Conservation (phyloP, 2,797 vertebrate species). For the Bucorvus abyssinicus region DNA sequence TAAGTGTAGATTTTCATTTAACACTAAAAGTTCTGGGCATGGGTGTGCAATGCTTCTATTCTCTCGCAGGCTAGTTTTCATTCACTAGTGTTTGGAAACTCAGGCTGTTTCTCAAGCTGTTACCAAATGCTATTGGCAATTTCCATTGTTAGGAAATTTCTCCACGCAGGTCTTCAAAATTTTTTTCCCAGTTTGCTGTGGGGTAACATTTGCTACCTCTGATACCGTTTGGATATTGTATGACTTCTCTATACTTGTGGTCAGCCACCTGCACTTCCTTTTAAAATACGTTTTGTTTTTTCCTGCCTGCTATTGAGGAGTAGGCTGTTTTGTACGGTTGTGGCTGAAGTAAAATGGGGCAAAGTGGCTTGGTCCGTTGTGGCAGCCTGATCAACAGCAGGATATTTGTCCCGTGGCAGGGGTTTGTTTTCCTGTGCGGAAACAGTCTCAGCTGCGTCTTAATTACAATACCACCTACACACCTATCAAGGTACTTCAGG, state of each 20-base stretch:
- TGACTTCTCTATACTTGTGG: not conserved
- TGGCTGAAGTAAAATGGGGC: not conserved
- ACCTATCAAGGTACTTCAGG: not conserved
- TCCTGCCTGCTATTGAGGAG: not conserved
- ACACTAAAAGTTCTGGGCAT: not conserved
- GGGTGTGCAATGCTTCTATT: not conserved
- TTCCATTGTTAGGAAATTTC: not conserved
- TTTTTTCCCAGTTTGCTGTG: not conserved
- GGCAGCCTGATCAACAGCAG: not conserved
- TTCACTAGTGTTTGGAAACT: not conserved
- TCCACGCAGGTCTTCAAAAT: not conserved
- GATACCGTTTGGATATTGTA: not conserved
- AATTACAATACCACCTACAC: conserved; percentile 28
- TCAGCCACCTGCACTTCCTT: not conserved
- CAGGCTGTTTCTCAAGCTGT: not conserved
- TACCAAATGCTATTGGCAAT: not conserved
- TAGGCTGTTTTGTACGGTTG: not conserved
- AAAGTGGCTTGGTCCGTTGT: not conserved
- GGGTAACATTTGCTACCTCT: not conserved
- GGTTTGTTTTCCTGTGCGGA: conserved; percentile 43
- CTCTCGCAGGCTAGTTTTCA: not conserved
- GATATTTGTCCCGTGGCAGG: not conserved
- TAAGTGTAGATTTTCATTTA: not conserved
- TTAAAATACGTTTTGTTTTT: not conserved
- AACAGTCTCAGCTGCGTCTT: not conserved